Percentiles rank a stretch among this genome's conserved stretches.
These are phyloP conservation scores for Ceratina japonica DNA, from an alignment of 1,140 invertebrate species.

Conservation along the genomic window DNA sequence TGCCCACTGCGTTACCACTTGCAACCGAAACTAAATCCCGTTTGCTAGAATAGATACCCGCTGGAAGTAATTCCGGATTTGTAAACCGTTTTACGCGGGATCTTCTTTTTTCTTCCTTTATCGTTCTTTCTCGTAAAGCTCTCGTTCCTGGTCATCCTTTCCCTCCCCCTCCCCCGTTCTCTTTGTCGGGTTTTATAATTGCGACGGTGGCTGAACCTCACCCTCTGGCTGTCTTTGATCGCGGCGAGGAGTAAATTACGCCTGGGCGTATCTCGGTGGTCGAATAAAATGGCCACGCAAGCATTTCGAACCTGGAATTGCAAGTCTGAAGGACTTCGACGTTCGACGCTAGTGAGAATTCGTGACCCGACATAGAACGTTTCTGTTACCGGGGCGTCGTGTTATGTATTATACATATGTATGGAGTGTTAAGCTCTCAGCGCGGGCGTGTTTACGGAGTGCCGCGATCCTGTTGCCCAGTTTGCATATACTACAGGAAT, in stretches of 20 bases:
- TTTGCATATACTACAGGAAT: not conserved
- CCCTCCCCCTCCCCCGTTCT: not conserved
- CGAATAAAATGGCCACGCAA: slow-evolving; percentile 29
- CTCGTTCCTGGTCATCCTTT: not conserved
- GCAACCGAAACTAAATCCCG: slow-evolving; percentile 56
- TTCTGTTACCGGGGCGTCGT: not conserved
- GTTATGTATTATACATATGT: too few relatives aligned
- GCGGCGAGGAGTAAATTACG: slow-evolving; percentile 45
- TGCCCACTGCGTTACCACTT: slow-evolving; percentile 35
- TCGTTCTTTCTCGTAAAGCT: too few relatives aligned
- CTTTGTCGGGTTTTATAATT: not conserved
- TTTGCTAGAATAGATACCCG: slow-evolving; percentile 36
- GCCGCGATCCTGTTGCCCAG: not conserved
- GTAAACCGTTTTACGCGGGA: slow-evolving; percentile 59
- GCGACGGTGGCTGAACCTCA: too few relatives aligned
- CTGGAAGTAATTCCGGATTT: slow-evolving; percentile 61
- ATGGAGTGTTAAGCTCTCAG: too few relatives aligned
- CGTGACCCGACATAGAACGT: not conserved
- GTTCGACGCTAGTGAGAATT: not conserved
- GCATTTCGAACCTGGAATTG: not conserved
- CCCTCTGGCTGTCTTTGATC: not conserved
- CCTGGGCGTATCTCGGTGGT: slow-evolving; percentile 8
- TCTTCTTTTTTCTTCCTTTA: slow-evolving; percentile 11
- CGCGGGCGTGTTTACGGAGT: too few relatives aligned
- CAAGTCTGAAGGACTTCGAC: not conserved